Evolutionary conservation across 2,797 vertebrate species (phyloP), one percentile per base, ranked within the genome.

Genomic region (Lepus oiostolus): DNA sequence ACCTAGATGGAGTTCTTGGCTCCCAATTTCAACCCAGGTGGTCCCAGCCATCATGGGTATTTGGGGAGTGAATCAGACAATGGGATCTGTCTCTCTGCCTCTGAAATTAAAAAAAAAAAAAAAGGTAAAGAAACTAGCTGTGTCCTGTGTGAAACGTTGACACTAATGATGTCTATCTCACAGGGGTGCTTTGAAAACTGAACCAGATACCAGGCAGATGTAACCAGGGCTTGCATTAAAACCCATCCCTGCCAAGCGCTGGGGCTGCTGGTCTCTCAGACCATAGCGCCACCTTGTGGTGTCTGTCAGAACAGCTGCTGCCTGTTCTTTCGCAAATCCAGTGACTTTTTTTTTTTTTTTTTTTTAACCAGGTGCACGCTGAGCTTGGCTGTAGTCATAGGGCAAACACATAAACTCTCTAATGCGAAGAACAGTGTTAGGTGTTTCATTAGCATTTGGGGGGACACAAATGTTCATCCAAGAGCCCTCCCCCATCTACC

Each of bases 221-320:
- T 21, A 60, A 30, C n/a, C 35, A 35, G 13, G 19, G 11, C 28
- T 0, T 0, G 21, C 1, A 8, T 8, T 42, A 12, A 30, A 47
- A 60, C 12, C 9, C 2, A 6, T 38, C 50, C 30, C 63, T 1
- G 35, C 50, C 50, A 16, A 58, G 50, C 11, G 12, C 14, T 7
- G 14, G 19, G 30, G 9, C 24, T 26, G 28, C 65, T 0, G 13
- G 24, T 60, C 80, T 47, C 9, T 13, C 58, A 91, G 94, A 4
- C 82, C 84, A 81, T 63, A 96, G 95, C 88, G 97, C 98, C 98
- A 97, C 92, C 98, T 97, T 62, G 97, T 95, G 98, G 97, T 9
- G 3, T 5, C 50, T 35, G 85, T 63, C 67, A 70, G 24, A 32
- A 14, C 83, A 82, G 2, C 7, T 26, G 35, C 54, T 58, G 54